phyloP scores from a whole-genome alignment of 2,888 invertebrate species.

The Noctuana brunneofusca region DNA sequence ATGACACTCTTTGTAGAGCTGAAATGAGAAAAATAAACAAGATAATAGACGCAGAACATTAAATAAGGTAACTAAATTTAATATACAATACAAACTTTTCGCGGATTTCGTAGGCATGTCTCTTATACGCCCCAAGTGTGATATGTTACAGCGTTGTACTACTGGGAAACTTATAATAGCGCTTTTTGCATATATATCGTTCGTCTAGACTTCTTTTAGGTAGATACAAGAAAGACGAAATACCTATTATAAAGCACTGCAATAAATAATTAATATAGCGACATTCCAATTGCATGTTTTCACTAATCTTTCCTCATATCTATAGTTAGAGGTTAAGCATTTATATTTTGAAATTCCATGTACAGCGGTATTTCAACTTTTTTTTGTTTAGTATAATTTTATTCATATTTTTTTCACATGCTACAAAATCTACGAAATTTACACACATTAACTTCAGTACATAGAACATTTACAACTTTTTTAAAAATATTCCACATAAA shows the following conservation, averaged over 20 bases:
- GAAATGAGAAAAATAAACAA: too few relatives aligned
- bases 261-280: too few relatives aligned
- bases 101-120: conserved; percentile 23
- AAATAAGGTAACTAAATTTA: too few relatives aligned
- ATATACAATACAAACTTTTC: neutral
- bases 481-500: neutral
- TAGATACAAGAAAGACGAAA: too few relatives aligned
- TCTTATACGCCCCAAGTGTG: neutral
- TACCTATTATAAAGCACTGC: too few relatives aligned
- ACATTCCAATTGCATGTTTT: too few relatives aligned
- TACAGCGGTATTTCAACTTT: conserved; percentile 11
- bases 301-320: too few relatives aligned
- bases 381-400: neutral
- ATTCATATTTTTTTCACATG: conserved; percentile 12
- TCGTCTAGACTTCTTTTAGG: too few relatives aligned
- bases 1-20: too few relatives aligned
- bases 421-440: conserved; percentile 28
- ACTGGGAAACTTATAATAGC: neutral
- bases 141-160: conserved; percentile 10
- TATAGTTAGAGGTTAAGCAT: too few relatives aligned
- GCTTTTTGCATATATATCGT: too few relatives aligned
- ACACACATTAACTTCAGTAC: conserved; percentile 5
- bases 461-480: neutral
- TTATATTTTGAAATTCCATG: neutral
- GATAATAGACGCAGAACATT: too few relatives aligned